These are phyloP conservation scores for Mungos mungo DNA, from an alignment of 2,113 vertebrate species.

Conservation along the genomic window DNA sequence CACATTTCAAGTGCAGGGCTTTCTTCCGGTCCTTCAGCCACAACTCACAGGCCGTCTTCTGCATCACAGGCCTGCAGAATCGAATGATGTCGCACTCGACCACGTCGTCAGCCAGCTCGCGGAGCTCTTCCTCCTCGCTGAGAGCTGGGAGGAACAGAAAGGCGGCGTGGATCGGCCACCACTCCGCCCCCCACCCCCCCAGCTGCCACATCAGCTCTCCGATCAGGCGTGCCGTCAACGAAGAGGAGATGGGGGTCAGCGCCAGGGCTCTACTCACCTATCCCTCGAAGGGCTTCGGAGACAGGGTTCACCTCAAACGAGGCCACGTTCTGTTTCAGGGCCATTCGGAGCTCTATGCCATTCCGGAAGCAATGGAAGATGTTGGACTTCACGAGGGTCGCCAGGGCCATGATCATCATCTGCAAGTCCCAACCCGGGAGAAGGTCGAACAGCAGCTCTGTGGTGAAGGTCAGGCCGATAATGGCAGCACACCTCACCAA, in stretches of 20 bases:
- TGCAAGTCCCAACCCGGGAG: constrained; percentile 73
- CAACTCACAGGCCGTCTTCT: constrained; percentile 79
- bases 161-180: neutral
- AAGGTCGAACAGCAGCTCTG: constrained; percentile 70
- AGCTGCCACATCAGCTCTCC: neutral
- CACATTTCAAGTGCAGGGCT: constrained; percentile 76
- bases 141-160: neutral
- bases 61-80: constrained; percentile 76
- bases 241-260: rapidly evolving
- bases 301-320: neutral
- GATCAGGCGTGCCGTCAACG: neutral
- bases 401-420: constrained; percentile 75
- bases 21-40: constrained; percentile 80
- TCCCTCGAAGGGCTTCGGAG: neutral
- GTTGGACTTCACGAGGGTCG: constrained; percentile 56
- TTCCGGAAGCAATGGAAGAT: constrained; percentile 70
- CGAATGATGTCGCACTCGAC: constrained; percentile 56
- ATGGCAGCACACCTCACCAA: constrained; percentile 79
- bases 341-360: neutral
- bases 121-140: neutral
- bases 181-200: no score
- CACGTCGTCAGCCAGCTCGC: neutral
- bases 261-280: constrained; percentile 33
- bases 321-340: rapidly evolving
- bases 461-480: constrained; percentile 76